Conservation (phyloP, 1,140 invertebrate genomes). For the Drosophila kohkoa region DNA sequence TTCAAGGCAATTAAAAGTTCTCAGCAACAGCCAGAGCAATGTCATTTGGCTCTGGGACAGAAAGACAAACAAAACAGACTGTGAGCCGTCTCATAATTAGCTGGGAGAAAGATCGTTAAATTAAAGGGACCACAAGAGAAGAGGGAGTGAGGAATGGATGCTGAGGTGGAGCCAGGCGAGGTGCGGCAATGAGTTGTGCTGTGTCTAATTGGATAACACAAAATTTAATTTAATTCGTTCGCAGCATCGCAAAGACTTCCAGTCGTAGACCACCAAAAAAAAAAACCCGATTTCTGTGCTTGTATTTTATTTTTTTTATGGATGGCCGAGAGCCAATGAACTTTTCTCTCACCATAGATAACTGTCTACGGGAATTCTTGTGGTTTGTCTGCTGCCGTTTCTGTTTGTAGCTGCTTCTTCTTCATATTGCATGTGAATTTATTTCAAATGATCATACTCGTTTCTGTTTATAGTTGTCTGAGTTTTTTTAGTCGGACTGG, state of each 20-base stretch:
- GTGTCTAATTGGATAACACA: slow-evolving; percentile 82
- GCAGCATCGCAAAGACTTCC: slow-evolving; percentile 57
- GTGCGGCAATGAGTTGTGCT: slow-evolving; percentile 47
- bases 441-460: slow-evolving; percentile 57
- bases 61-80: slow-evolving; percentile 7
- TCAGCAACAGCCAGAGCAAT: slow-evolving; percentile 7
- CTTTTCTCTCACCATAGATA: slow-evolving; percentile 57
- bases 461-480: slow-evolving; percentile 67
- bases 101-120: slow-evolving; percentile 77
- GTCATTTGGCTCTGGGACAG: slow-evolving; percentile 33
- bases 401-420: slow-evolving; percentile 3
- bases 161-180: slow-evolving; percentile 7
- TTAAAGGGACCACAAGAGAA: slow-evolving; percentile 16
- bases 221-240: slow-evolving; percentile 74
- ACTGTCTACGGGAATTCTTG: slow-evolving; percentile 35
- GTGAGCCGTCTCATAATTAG: slow-evolving; percentile 71
- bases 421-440: slow-evolving; percentile 77
- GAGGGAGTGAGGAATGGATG: neutral
- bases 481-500: slow-evolving; percentile 53
- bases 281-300: slow-evolving; percentile 42
- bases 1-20: slow-evolving; percentile 75
- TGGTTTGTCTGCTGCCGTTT: slow-evolving; percentile 8
- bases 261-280: slow-evolving; percentile 25
- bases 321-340: slow-evolving; percentile 69
- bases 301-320: slow-evolving; percentile 57